phyloP scores from a whole-genome alignment of 2,888 invertebrate species.

The Drosophila pseudotalamancana region DNA sequence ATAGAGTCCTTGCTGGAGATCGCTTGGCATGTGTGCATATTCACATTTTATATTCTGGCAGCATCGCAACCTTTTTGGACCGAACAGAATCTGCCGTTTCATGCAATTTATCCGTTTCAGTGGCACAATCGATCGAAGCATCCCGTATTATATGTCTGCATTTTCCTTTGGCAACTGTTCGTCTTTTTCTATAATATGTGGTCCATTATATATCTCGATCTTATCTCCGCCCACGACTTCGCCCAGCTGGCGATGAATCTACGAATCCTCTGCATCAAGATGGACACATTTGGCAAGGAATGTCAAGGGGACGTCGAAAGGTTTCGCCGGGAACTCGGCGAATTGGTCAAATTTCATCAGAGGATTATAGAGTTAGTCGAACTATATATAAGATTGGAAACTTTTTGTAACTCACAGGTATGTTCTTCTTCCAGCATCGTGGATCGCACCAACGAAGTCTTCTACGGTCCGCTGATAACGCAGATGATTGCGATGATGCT shows the following conservation, averaged over 20 bases:
- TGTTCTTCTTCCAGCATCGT: slow-evolving; percentile 15
- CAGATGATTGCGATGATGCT: slow-evolving; percentile 42
- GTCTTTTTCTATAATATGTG: slow-evolving; percentile 9
- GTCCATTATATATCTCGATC: slow-evolving; percentile 15
- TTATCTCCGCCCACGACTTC: slow-evolving; percentile 9
- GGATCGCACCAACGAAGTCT: slow-evolving; percentile 32
- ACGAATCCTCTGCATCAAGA: slow-evolving; percentile 38
- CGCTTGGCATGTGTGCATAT: slow-evolving; percentile 18
- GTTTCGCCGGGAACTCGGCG: slow-evolving; percentile 17
- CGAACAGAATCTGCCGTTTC: slow-evolving; percentile 35
- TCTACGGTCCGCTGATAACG: slow-evolving; percentile 33
- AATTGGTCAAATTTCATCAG: slow-evolving; percentile 31
- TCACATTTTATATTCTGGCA: slow-evolving; percentile 9
- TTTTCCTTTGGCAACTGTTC: slow-evolving; percentile 24
- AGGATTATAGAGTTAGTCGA: slow-evolving; percentile 37
- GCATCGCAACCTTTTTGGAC: slow-evolving; percentile 38
- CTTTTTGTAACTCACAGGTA: too few species aligned
- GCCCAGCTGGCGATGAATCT: slow-evolving; percentile 34
- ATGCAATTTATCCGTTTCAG: slow-evolving; percentile 34
- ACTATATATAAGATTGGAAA: too few species aligned
- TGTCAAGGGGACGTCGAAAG: neutral
- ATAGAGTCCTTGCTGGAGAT: neutral
- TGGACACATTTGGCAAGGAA: neutral
- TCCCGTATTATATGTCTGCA: neutral
- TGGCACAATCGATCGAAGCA: slow-evolving; percentile 39